Percentiles rank a stretch among this genome's conserved stretches.
phyloP scores from a whole-genome alignment of 2,797 vertebrate genomes.

The Acanthornis magna region DNA sequence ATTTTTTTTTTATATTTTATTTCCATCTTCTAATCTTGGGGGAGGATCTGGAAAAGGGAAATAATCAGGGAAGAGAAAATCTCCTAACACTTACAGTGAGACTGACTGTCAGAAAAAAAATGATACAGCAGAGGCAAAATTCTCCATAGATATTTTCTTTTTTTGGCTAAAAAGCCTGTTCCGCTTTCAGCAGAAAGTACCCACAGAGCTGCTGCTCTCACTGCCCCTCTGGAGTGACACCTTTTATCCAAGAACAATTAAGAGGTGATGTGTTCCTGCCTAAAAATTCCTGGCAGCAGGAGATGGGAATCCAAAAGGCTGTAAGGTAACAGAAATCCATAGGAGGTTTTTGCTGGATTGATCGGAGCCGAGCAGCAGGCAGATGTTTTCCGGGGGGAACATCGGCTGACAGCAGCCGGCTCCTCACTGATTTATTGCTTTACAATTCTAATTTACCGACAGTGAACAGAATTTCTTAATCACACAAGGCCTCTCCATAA shows the following conservation, averaged over 20 bases:
- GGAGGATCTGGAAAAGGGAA: neutral
- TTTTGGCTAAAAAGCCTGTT: neutral
- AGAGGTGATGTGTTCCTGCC: neutral
- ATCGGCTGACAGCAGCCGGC: neutral
- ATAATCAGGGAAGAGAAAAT: neutral
- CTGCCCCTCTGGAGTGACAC: neutral
- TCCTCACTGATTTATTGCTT: neutral
- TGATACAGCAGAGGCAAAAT: neutral
- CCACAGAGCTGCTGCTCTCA: neutral
- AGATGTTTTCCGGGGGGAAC: neutral
- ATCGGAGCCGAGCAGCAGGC: neutral
- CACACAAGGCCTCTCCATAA: neutral
- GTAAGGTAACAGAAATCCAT: neutral
- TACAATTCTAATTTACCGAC: neutral
- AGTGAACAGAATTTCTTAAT: neutral
- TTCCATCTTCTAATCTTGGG: neutral
- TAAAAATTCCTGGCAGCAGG: neutral
- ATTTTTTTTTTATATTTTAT: neutral
- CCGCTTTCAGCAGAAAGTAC: neutral
- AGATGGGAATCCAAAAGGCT: neutral
- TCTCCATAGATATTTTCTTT: neutral
- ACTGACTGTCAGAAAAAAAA: neutral
- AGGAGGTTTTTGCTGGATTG: neutral
- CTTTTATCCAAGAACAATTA: neutral
- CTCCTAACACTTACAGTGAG: neutral